phyloP scores from a whole-genome alignment of 2,797 vertebrate species.

The Ibycter americanus region DNA sequence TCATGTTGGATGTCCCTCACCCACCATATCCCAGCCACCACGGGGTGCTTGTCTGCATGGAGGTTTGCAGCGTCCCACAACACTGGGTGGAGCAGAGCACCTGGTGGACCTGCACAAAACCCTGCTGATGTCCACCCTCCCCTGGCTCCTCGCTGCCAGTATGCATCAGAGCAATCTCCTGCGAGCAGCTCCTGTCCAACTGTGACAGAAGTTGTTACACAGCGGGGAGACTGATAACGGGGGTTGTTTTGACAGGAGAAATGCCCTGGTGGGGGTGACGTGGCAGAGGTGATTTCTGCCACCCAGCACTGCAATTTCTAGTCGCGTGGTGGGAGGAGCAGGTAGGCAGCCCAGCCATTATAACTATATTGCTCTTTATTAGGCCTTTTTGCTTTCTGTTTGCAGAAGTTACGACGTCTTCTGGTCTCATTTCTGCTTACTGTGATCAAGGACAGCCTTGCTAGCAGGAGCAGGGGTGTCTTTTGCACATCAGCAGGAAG shows the following conservation, averaged over 20 bases:
- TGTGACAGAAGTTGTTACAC: background rate
- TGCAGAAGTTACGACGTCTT: background rate
- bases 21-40: background rate
- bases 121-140: background rate
- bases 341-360: background rate
- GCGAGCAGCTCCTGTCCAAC: background rate
- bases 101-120: background rate
- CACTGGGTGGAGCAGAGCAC: background rate
- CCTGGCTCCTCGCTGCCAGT: background rate
- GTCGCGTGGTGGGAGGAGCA: background rate
- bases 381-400: background rate
- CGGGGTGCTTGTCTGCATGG: background rate
- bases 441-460: background rate
- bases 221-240: background rate
- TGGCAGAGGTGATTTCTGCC: background rate
- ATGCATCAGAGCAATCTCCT: background rate
- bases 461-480: background rate
- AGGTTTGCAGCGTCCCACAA: background rate
- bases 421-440: background rate
- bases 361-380: background rate
- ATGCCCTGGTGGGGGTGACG: background rate
- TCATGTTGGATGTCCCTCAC: background rate
- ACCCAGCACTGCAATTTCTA: background rate
- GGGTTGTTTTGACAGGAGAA: background rate
- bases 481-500: background rate